Conservation (phyloP, 2,797 vertebrate genomes). For the Linurgus olivaceus region DNA sequence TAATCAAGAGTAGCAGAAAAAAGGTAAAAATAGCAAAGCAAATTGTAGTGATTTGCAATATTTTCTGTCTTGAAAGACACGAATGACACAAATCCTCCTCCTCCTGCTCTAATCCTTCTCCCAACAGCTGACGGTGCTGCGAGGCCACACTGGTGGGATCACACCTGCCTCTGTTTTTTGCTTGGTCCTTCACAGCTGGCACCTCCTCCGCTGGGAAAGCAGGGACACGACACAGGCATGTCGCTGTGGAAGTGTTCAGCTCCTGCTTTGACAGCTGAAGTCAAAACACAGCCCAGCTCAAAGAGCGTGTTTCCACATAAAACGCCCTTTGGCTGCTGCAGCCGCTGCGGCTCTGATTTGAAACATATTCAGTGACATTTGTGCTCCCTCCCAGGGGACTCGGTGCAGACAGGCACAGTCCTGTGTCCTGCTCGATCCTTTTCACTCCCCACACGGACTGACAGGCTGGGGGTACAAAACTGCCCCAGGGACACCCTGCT, state of each 20-base stretch:
- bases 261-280: background rate
- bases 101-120: background rate
- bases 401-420: background rate
- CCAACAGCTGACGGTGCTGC: rapidly evolving
- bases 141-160: background rate
- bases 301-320: background rate
- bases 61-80: background rate
- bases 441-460: rapidly evolving
- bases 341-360: background rate
- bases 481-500: background rate
- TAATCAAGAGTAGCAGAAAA: background rate
- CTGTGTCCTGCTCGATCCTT: background rate
- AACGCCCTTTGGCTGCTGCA: background rate
- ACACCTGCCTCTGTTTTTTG: rapidly evolving
- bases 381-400: background rate
- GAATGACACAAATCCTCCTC: background rate
- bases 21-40: background rate
- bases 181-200: background rate
- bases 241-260: background rate
- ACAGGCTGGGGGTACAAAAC: background rate
- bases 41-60: background rate
- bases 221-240: rapidly evolving
- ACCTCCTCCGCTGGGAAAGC: background rate
- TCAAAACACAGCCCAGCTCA: background rate
- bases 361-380: background rate